Conservation (phyloP, 2,888 invertebrate genomes). For the Leptinotarsa peninsularis region DNA sequence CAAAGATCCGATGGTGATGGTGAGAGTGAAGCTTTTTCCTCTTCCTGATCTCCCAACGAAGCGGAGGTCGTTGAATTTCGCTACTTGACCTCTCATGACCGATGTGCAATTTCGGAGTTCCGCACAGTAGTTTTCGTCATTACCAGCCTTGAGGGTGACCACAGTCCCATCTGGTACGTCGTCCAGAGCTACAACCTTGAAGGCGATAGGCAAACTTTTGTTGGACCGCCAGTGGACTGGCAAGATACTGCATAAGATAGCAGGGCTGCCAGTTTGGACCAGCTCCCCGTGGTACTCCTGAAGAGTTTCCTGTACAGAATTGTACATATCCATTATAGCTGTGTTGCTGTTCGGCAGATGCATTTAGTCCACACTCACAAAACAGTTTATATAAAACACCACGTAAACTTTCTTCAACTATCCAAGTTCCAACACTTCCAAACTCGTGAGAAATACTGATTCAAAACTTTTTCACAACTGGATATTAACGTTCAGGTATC, state of each 20-base stretch:
- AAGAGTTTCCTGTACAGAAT: constrained; percentile 81
- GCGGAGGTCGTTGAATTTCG: constrained; percentile 97
- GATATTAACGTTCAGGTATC: constrained; percentile 58
- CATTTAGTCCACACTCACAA: constrained; percentile 64
- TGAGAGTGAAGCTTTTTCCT: constrained; percentile 95
- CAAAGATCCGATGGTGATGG: constrained; percentile 88
- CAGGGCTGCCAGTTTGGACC: constrained; percentile 94
- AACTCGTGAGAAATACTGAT: constrained; percentile 51
- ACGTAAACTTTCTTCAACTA: constrained; percentile 30
- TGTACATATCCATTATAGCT: constrained; percentile 79
- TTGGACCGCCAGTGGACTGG: constrained; percentile 98
- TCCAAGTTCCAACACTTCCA: constrained; percentile 42
- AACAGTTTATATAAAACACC: constrained; percentile 37
- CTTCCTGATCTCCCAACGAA: constrained; percentile 98
- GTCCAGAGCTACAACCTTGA: constrained; percentile 94
- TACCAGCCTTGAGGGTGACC: constrained; percentile 94
- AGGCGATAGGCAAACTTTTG: constrained; percentile 95
- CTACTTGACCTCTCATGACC: constrained; percentile 97
- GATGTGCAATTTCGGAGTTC: constrained; percentile 94
- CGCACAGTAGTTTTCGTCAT: constrained; percentile 97
- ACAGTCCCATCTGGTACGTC: constrained; percentile 95
- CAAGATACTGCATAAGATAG: constrained; percentile 92
- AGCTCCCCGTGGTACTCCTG: constrained; percentile 93
- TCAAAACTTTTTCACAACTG: constrained; percentile 64
- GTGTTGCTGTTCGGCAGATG: constrained; percentile 74